phyloP scores from a whole-genome alignment of 35 echinoderm and acorn worm genomes.

The Ophioderma brevispina region DNA sequence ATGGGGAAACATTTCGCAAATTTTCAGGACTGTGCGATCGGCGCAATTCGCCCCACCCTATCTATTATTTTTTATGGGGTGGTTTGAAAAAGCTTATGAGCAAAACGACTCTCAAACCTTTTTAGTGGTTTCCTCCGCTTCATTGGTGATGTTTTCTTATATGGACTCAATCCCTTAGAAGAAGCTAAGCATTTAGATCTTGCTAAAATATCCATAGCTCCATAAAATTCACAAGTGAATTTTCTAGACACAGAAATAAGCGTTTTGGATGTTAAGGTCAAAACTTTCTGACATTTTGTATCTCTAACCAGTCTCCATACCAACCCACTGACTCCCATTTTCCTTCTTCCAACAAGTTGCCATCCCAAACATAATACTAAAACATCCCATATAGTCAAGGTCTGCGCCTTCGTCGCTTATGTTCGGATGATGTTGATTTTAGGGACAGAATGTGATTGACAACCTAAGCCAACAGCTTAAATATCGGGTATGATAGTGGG shows the following conservation, averaged over 20 bases:
- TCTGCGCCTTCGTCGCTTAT: not conserved
- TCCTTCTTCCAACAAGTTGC: not conserved
- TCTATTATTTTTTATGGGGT: not conserved
- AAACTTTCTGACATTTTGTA: not conserved
- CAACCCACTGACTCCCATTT: too few species aligned
- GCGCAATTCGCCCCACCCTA: not conserved
- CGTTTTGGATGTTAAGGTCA: not conserved
- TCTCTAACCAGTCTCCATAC: not conserved
- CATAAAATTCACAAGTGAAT: not conserved
- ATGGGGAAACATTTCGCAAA: not conserved
- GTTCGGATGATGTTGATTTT: not conserved
- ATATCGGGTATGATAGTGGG: not conserved
- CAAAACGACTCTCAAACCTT: not conserved
- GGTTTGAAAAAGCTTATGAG: not conserved
- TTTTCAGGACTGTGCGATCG: not conserved
- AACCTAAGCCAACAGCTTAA: not conserved
- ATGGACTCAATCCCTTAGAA: not conserved
- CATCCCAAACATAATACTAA: not conserved
- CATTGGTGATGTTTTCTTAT: not conserved
- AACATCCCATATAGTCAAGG: not conserved
- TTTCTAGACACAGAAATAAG: not conserved
- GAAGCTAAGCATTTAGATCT: not conserved
- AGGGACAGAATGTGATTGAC: not conserved
- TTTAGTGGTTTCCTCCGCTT: not conserved
- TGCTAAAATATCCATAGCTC: not conserved